Evolutionary conservation across 2,797 vertebrate genomes (phyloP).

Genomic region (Taeniopygia guttata): DNA sequence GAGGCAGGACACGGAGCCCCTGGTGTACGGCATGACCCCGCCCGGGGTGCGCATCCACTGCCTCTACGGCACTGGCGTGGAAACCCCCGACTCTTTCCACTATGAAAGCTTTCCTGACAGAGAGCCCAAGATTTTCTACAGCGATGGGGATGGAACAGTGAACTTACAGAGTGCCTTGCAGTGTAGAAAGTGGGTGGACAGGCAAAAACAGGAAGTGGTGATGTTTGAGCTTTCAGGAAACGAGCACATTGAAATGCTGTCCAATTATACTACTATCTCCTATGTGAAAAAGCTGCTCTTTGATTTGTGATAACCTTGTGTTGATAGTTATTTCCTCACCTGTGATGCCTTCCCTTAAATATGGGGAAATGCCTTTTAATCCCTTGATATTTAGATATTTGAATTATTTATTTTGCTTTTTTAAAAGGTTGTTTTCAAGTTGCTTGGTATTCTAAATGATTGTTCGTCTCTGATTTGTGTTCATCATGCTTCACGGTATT

Average conservation of each 20-base stretch:
- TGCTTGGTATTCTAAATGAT: conserved; percentile 17
- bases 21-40: conserved; percentile 77
- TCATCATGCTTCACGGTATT: neutral
- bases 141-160: conserved; percentile 92
- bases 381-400: conserved; percentile 40
- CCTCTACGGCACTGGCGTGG: conserved; percentile 86
- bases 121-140: conserved; percentile 83
- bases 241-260: conserved; percentile 91
- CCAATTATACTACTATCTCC: conserved; percentile 84
- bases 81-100: conserved; percentile 83
- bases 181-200: conserved; percentile 82
- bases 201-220: conserved; percentile 82
- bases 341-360: conserved; percentile 54
- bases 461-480: conserved; percentile 13
- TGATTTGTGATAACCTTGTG: conserved; percentile 54
- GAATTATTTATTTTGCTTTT: conserved; percentile 58
- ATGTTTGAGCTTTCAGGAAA: conserved; percentile 84
- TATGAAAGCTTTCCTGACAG: conserved; percentile 89
- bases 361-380: conserved; percentile 43
- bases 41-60: conserved; percentile 90
- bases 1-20: conserved; percentile 86
- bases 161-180: conserved; percentile 87
- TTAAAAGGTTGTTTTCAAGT: conserved; percentile 8
- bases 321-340: neutral
- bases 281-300: conserved; percentile 90